Evolutionary conservation across 1,140 invertebrate genomes (phyloP).

Genomic region (Pseudomyrmex dendroicus): DNA sequence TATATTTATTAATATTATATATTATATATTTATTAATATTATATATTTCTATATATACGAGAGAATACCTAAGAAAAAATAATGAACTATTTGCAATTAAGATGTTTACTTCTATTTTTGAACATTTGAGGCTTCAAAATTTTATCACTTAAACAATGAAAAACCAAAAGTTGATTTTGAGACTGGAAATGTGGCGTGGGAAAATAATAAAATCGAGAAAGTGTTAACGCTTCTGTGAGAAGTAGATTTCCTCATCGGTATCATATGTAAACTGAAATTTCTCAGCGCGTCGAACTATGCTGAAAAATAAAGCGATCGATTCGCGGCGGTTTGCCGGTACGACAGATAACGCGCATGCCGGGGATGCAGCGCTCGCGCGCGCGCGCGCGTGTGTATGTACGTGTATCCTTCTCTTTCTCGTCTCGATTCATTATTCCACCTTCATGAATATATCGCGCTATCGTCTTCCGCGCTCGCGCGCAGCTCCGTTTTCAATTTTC

Average conservation of each 20-base stretch:
- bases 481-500: constrained; percentile 71
- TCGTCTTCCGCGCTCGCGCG: constrained; percentile 67
- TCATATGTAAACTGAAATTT: not conserved
- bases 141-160: not conserved
- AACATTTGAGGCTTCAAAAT: not conserved
- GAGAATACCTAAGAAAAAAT: too few relatives aligned
- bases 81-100: not conserved
- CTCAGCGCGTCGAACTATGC: not conserved
- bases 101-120: constrained; percentile 1
- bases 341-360: constrained; percentile 38
- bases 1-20: too few relatives aligned
- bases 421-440: constrained; percentile 68
- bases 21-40: too few relatives aligned
- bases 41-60: not conserved
- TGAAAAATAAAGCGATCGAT: constrained; percentile 49
- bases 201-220: not conserved
- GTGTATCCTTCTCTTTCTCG: constrained; percentile 18
- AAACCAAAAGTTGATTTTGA: too few relatives aligned
- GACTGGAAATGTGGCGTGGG: too few relatives aligned
- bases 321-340: constrained; percentile 40
- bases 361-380: not conserved
- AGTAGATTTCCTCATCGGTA: not conserved
- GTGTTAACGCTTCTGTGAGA: not conserved
- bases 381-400: not conserved
- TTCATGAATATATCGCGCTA: constrained; percentile 59